phyloP scores from a whole-genome alignment of 2,113 vertebrate genomes.

The Choloepus hoffmanni region DNA sequence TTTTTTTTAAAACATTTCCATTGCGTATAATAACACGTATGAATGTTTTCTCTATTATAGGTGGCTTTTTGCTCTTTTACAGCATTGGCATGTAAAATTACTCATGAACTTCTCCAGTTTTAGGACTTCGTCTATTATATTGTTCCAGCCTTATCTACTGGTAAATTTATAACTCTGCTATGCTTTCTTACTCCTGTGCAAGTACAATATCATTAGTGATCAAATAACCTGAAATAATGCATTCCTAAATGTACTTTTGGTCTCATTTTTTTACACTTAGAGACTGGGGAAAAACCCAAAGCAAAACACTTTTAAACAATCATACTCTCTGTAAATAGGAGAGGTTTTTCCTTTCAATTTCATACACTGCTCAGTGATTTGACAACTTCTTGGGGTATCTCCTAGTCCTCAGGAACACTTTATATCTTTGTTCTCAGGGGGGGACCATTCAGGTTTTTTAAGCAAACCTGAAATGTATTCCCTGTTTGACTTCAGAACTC shows the following conservation, averaged over 20 bases:
- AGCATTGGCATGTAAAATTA: not conserved
- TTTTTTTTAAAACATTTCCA: not conserved
- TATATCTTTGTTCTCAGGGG: not conserved
- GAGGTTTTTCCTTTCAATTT: not conserved
- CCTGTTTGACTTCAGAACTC: not conserved
- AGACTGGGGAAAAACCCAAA: not conserved
- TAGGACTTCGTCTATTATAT: not conserved
- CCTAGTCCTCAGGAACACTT: slow-evolving; percentile 10
- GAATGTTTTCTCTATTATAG: not conserved
- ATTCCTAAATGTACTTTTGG: not conserved
- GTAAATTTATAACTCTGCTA: not conserved
- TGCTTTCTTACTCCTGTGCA: not conserved
- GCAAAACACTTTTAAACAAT: slow-evolving; percentile 35
- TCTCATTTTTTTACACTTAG: not conserved
- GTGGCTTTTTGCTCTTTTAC: slow-evolving; percentile 3
- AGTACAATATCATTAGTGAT: not conserved
- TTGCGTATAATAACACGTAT: not conserved
- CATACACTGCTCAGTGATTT: not conserved
- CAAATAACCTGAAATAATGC: slow-evolving; percentile 37
- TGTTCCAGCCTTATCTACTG: not conserved
- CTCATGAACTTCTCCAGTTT: slow-evolving; percentile 33
- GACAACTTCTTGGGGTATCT: slow-evolving; percentile 19
- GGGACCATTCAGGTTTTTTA: not conserved
- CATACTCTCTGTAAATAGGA: not conserved
- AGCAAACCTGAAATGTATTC: not conserved